A percentile compares a stretch with the other conserved stretches of the same genome.
Conservation (phyloP, 2,888 invertebrate genomes). For the Tetramorium bicarinatum region DNA sequence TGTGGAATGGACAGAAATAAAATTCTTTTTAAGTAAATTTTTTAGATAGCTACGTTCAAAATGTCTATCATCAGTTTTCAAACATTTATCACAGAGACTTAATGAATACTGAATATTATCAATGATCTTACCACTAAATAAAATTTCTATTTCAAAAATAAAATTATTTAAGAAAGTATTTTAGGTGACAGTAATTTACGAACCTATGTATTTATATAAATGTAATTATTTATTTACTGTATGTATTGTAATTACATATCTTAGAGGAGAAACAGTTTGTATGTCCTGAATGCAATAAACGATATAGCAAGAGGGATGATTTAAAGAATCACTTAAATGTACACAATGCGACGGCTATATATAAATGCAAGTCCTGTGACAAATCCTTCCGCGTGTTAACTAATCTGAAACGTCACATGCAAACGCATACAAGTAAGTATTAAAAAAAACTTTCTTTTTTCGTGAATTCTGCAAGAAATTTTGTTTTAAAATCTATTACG, state of each 20-base stretch:
- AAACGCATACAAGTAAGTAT: constrained; percentile 90
- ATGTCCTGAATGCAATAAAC: constrained; percentile 89
- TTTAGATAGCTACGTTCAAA: background rate
- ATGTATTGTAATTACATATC: constrained; percentile 67
- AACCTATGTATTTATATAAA: background rate
- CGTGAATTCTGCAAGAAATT: background rate
- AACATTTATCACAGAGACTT: background rate
- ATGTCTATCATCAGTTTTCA: background rate
- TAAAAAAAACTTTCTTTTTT: background rate
- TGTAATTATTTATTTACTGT: background rate
- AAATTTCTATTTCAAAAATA: background rate
- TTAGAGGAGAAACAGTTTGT: constrained; percentile 88
- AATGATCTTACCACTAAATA: background rate
- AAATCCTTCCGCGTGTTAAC: constrained; percentile 90
- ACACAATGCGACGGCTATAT: constrained; percentile 87
- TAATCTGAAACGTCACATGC: constrained; percentile 90
- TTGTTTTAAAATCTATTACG: background rate
- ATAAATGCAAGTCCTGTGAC: constrained; percentile 90
- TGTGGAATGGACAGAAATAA: background rate
- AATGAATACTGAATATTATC: background rate
- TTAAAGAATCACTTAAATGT: constrained; percentile 88
- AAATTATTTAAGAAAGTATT: background rate
- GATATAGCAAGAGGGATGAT: constrained; percentile 88
- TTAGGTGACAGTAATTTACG: background rate
- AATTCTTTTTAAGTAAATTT: background rate